phyloP scores from a whole-genome alignment of 2,113 vertebrate genomes.

The Poeciliopsis occidentalis region DNA sequence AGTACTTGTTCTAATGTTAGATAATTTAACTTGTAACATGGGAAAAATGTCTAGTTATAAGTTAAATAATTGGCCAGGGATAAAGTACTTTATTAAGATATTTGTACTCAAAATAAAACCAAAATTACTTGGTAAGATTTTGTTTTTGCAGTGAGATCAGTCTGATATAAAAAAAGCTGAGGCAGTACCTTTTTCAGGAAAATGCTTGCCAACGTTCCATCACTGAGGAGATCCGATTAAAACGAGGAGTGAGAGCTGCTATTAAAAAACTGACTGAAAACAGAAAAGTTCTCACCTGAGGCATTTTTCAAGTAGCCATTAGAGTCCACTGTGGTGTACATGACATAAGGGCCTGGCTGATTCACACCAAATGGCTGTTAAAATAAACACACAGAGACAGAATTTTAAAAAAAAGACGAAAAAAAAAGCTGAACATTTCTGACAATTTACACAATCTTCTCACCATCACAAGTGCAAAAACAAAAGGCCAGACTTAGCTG shows the following conservation, averaged over 20 bases:
- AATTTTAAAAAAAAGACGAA: slow-evolving; percentile 6
- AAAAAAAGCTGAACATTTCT: background rate
- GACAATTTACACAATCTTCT: slow-evolving; percentile 3
- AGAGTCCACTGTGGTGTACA: slow-evolving; percentile 94
- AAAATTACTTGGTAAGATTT: too few species aligned
- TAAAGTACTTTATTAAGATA: too few species aligned
- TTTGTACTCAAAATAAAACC: too few species aligned
- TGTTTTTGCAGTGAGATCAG: too few species aligned
- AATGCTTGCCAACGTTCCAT: background rate
- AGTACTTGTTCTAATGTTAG: too few species aligned
- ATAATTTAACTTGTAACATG: too few species aligned
- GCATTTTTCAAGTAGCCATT: slow-evolving; percentile 95
- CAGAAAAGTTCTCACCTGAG: slow-evolving; percentile 84
- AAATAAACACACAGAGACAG: slow-evolving; percentile 26
- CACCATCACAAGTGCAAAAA: slow-evolving; percentile 19
- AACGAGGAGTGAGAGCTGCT: background rate
- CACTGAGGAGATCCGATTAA: background rate
- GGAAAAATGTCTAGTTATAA: too few species aligned
- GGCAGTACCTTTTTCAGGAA: slow-evolving; percentile 10
- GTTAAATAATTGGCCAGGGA: too few species aligned
- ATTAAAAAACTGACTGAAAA: background rate
- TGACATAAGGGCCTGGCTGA: slow-evolving; percentile 96
- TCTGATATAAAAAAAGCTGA: background rate
- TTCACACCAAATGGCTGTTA: slow-evolving; percentile 95
- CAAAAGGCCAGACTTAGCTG: slow-evolving; percentile 29